phyloP scores from a whole-genome alignment of 2,113 vertebrate species.

The Nesogale talazaci region DNA sequence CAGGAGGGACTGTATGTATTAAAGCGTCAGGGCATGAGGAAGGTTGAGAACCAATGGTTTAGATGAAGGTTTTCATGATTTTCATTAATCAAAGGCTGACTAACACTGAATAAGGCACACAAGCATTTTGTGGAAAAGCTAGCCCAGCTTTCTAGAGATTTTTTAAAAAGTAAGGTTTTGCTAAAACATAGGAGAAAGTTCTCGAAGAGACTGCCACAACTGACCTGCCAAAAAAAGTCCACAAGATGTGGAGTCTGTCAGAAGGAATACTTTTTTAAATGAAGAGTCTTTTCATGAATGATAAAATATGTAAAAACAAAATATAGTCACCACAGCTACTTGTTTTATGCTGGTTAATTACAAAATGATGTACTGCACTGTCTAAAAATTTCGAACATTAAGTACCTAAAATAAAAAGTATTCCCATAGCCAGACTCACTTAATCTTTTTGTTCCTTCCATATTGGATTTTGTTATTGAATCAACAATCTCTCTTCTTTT shows the following conservation, averaged over 20 bases:
- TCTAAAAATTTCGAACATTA: neutral
- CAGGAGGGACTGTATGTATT: no score
- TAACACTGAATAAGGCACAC: neutral
- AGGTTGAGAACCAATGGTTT: neutral
- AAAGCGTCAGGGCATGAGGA: no score
- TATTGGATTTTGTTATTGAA: conserved; percentile 8
- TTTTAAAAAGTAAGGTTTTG: conserved; percentile 26
- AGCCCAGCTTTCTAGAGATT: neutral
- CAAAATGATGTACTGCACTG: conserved; percentile 1
- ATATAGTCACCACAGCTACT: neutral
- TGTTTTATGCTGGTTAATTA: neutral
- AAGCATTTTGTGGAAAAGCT: conserved; percentile 8
- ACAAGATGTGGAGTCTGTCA: neutral
- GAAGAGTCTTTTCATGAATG: conserved; percentile 38
- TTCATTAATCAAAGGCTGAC: neutral
- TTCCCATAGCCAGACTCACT: neutral
- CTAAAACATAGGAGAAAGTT: neutral
- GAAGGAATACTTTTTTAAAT: neutral
- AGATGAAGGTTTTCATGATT: neutral
- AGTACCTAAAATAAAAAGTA: neutral
- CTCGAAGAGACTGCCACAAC: neutral
- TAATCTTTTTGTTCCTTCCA: conserved; percentile 7
- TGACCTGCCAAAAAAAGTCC: conserved; percentile 16
- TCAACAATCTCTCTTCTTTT: conserved; percentile 18
- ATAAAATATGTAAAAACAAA: neutral